These are phyloP conservation scores for Ailurus styani DNA, from an alignment of 2,113 vertebrate genomes.

Conservation along the genomic window DNA sequence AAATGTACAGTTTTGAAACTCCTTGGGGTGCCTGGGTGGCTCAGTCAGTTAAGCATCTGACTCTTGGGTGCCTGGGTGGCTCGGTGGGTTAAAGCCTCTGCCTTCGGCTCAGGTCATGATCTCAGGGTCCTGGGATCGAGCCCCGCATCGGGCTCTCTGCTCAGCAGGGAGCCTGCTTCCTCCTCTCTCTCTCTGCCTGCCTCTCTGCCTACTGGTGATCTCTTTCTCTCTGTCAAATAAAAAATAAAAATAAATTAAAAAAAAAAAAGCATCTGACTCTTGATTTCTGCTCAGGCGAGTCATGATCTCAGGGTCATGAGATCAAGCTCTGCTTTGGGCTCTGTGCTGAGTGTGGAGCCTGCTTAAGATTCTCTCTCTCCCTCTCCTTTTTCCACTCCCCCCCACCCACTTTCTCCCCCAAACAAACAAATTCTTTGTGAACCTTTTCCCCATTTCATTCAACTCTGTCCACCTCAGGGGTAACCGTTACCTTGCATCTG, in stretches of 20 bases:
- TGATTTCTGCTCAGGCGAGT: no score
- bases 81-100: neutral
- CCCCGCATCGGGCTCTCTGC: neutral
- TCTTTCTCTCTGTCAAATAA: no score
- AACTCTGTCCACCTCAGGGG: neutral
- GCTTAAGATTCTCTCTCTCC: neutral
- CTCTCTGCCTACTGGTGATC: no score
- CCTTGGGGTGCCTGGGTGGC: neutral
- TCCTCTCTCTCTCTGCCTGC: no score
- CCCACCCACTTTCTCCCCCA: neutral
- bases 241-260: no score
- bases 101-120: neutral
- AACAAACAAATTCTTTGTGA: neutral
- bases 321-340: no score
- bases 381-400: neutral
- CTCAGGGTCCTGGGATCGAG: neutral
- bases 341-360: neutral
- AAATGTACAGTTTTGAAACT: neutral
- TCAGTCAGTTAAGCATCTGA: neutral
- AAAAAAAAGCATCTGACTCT: no score
- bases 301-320: no score
- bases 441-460: neutral
- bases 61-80: neutral
- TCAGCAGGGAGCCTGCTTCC: no score
- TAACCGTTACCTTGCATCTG: neutral